Conservation (phyloP, 2,113 vertebrate species). For the Sinocyclocheilus rhinocerous region DNA sequence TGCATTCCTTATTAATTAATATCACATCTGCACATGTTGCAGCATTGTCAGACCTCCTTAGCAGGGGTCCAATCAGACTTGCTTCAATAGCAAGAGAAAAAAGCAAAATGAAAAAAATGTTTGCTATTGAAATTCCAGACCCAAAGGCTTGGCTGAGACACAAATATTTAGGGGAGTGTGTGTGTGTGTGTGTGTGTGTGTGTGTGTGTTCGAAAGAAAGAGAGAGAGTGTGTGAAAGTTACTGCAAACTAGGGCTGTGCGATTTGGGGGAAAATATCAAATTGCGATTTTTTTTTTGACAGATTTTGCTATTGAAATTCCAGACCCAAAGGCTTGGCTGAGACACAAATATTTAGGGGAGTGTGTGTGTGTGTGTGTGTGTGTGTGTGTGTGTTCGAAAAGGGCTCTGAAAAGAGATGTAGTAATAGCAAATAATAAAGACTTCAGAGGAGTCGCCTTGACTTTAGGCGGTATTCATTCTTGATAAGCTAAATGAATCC, state of each 20-base stretch:
- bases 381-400: not conserved
- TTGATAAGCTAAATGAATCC: constrained; percentile 28
- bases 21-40: constrained; percentile 60
- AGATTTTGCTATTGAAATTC: constrained; percentile 48
- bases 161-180: not conserved
- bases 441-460: not conserved
- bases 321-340: constrained; percentile 22
- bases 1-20: constrained; percentile 59
- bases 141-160: constrained; percentile 12
- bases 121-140: constrained; percentile 49
- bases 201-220: not conserved
- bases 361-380: too few relatives aligned
- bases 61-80: constrained; percentile 58
- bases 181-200: too few relatives aligned
- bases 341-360: not conserved
- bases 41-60: constrained; percentile 37
- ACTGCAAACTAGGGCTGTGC: too few relatives aligned
- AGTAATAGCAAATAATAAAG: constrained; percentile 16
- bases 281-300: too few relatives aligned
- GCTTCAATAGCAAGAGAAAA: constrained; percentile 44
- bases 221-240: too few relatives aligned
- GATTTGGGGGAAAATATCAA: too few relatives aligned
- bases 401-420: constrained; percentile 6
- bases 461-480: constrained; percentile 6
- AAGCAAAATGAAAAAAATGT: constrained; percentile 1